A percentile compares a stretch with the other conserved stretches of the same genome.
phyloP scores from a whole-genome alignment of 2,888 invertebrate genomes.

The Punctoribates punctum region DNA sequence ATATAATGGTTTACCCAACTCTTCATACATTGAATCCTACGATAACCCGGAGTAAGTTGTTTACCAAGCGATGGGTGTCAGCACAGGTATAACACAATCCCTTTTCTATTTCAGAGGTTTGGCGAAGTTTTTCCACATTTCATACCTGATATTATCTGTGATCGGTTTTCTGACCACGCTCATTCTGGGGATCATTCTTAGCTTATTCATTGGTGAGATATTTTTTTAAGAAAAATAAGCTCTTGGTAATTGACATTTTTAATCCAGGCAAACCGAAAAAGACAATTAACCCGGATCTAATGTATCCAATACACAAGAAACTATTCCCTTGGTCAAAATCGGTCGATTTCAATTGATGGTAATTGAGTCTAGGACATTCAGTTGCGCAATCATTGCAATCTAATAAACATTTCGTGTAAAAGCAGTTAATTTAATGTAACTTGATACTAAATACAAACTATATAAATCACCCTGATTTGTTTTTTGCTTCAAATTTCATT shows the following conservation, averaged over 20 bases:
- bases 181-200: constrained; percentile 34
- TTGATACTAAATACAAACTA: too few species aligned
- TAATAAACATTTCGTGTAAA: too few species aligned
- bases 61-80: not conserved
- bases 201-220: not conserved
- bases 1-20: not conserved
- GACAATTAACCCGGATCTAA: not conserved
- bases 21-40: not conserved
- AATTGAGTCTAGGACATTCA: too few species aligned
- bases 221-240: not conserved
- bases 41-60: not conserved
- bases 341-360: too few species aligned
- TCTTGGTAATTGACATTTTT: not conserved
- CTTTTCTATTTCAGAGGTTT: constrained; percentile 27
- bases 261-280: not conserved
- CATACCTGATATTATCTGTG: constrained; percentile 44
- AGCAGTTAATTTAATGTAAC: too few species aligned
- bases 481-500: too few species aligned
- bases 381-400: too few species aligned
- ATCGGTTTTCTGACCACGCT: constrained; percentile 43
- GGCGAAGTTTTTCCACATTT: constrained; percentile 39
- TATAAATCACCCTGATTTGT: too few species aligned
- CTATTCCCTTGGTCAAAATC: too few species aligned
- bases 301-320: not conserved
- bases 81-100: not conserved